Percentiles rank a stretch among this genome's conserved stretches.
Conservation (phyloP, 1,140 invertebrate genomes). For the Rhyacophila brunnea region DNA sequence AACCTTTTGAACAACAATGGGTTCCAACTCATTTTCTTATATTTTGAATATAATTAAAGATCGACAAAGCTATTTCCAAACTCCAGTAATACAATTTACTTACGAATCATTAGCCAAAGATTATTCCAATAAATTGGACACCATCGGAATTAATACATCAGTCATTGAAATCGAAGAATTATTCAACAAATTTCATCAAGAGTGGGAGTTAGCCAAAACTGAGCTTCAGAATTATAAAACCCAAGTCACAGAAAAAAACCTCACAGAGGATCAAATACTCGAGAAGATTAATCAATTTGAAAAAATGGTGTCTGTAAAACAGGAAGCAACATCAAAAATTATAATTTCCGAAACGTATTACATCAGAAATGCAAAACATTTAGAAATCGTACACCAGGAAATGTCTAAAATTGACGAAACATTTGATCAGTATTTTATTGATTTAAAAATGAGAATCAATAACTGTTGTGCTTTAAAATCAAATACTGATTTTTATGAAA, state of each 20-base stretch:
- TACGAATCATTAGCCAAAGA: constrained; percentile 3
- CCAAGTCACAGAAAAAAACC: neutral
- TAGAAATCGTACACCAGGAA: neutral
- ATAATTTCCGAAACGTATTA: neutral
- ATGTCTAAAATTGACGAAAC: neutral
- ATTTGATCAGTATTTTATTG: constrained; percentile 3
- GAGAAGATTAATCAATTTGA: constrained; percentile 4
- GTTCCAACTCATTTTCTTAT: too few species aligned
- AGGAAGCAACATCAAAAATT: neutral
- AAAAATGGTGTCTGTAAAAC: neutral
- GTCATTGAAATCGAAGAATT: neutral
- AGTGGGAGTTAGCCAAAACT: constrained; percentile 3
- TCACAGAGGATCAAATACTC: constrained; percentile 5
- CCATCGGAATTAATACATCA: neutral
- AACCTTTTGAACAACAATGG: too few species aligned
- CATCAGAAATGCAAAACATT: neutral
- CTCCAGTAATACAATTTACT: constrained; percentile 14
- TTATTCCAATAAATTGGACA: neutral
- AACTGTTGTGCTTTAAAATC: neutral
- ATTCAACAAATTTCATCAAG: constrained; percentile 1
- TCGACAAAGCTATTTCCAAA: neutral
- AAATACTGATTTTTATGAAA: neutral
- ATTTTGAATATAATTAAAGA: too few species aligned
- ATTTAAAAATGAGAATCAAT: constrained; percentile 2
- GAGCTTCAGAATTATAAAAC: constrained; percentile 13